phyloP scores from a whole-genome alignment of 2,797 vertebrate species.

The Lateolabrax maculatus region DNA sequence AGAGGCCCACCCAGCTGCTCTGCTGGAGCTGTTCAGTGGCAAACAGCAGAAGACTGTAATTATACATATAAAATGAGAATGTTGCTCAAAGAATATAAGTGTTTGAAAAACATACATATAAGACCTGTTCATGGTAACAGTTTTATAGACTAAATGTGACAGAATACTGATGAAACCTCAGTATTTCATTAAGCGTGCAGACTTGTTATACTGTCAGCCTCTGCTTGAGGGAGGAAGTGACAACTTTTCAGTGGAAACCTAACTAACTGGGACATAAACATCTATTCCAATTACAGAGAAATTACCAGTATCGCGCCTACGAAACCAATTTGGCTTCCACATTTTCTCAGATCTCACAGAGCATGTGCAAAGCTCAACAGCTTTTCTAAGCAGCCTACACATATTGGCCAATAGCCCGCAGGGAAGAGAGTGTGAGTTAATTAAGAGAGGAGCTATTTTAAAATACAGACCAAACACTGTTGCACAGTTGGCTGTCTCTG shows the following conservation, averaged over 20 bases:
- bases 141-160: not conserved
- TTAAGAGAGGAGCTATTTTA: slow-evolving; percentile 73
- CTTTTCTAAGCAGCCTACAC: slow-evolving; percentile 51
- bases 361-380: slow-evolving; percentile 50
- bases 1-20: not conserved
- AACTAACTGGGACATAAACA: slow-evolving; percentile 25
- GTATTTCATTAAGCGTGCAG: not conserved
- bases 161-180: slow-evolving; percentile 2
- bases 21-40: not conserved
- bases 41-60: not conserved
- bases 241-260: slow-evolving; percentile 2
- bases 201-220: not conserved
- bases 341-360: slow-evolving; percentile 45
- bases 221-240: not conserved
- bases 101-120: not conserved
- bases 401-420: slow-evolving; percentile 48
- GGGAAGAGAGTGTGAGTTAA: slow-evolving; percentile 60
- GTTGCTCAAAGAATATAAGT: not conserved
- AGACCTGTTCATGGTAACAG: not conserved
- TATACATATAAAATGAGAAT: not conserved
- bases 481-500: slow-evolving; percentile 43
- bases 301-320: not conserved
- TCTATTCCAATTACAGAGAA: slow-evolving; percentile 33
- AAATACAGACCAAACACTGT: slow-evolving; percentile 55
- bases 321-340: slow-evolving; percentile 10